Evolutionary conservation across 1,140 invertebrate species (phyloP).

Genomic region (Coelopa frigida): DNA sequence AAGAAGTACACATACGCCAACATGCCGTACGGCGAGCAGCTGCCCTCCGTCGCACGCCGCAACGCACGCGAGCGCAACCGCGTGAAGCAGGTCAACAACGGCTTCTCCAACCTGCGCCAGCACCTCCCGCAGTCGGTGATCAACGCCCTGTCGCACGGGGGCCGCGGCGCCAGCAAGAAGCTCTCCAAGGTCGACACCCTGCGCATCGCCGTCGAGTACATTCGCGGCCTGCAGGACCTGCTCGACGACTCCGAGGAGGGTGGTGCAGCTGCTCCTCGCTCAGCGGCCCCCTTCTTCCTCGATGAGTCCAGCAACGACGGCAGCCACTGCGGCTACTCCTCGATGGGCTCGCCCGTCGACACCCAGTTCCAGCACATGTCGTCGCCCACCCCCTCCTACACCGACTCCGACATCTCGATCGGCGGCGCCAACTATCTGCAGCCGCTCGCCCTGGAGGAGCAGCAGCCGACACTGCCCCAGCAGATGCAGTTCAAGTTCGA

Average conservation of each 20-base stretch:
- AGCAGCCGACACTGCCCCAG: conserved; percentile 24
- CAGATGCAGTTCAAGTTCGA: conserved; percentile 51
- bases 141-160: conserved; percentile 58
- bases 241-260: conserved; percentile 55
- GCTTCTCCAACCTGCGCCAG: conserved; percentile 79
- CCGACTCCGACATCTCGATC: conserved; percentile 59
- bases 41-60: conserved; percentile 78
- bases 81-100: conserved; percentile 94
- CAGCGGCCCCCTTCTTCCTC: not conserved
- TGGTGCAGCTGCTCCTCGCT: not conserved
- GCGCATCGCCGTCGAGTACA: conserved; percentile 89
- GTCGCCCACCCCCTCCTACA: conserved; percentile 72
- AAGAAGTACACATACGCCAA: conserved; percentile 62
- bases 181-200: conserved; percentile 94
- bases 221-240: conserved; percentile 76
- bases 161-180: conserved; percentile 71
- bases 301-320: conserved; percentile 28
- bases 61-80: conserved; percentile 91
- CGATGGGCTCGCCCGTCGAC: conserved; percentile 51
- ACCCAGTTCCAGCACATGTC: conserved; percentile 35
- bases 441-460: conserved; percentile 28
- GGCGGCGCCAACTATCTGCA: conserved; percentile 38
- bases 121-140: conserved; percentile 74
- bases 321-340: conserved; percentile 33
- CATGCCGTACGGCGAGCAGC: conserved; percentile 56